Evolutionary conservation across 2,888 invertebrate species (phyloP).

Genomic region (Neria commutata): DNA sequence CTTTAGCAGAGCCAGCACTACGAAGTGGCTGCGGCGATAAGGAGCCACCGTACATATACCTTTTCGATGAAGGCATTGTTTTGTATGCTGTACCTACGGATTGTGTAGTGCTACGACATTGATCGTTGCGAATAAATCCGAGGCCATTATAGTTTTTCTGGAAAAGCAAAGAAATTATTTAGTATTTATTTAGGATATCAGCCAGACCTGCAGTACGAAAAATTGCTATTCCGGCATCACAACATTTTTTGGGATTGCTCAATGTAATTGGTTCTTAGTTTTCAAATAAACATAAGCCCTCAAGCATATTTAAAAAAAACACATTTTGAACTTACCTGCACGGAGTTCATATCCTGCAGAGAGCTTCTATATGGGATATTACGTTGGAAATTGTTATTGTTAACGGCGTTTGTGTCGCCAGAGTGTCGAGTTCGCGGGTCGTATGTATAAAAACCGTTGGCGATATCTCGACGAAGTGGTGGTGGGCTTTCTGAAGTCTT

Average conservation of each 20-base stretch:
- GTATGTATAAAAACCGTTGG: slow-evolving; percentile 41
- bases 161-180: slow-evolving; percentile 4
- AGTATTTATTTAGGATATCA: too few relatives aligned
- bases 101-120: slow-evolving; percentile 55
- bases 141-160: slow-evolving; percentile 36
- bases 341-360: slow-evolving; percentile 51
- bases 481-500: slow-evolving; percentile 62
- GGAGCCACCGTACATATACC: slow-evolving; percentile 67
- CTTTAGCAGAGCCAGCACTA: slow-evolving; percentile 52
- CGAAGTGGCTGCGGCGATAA: slow-evolving; percentile 67
- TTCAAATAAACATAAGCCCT: too few relatives aligned
- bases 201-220: too few relatives aligned
- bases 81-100: slow-evolving; percentile 35
- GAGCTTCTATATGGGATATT: slow-evolving; percentile 52
- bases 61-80: slow-evolving; percentile 40
- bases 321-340: slow-evolving; percentile 37
- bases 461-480: slow-evolving; percentile 43
- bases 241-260: too few relatives aligned
- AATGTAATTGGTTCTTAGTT: too few relatives aligned
- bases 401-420: slow-evolving; percentile 33
- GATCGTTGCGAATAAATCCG: slow-evolving; percentile 51
- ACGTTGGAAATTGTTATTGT: slow-evolving; percentile 43
- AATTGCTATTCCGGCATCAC: too few relatives aligned
- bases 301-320: not conserved
- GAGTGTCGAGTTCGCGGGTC: slow-evolving; percentile 45